Conservation (phyloP, 1,140 invertebrate genomes). For the Pectinophora gossypiella region DNA sequence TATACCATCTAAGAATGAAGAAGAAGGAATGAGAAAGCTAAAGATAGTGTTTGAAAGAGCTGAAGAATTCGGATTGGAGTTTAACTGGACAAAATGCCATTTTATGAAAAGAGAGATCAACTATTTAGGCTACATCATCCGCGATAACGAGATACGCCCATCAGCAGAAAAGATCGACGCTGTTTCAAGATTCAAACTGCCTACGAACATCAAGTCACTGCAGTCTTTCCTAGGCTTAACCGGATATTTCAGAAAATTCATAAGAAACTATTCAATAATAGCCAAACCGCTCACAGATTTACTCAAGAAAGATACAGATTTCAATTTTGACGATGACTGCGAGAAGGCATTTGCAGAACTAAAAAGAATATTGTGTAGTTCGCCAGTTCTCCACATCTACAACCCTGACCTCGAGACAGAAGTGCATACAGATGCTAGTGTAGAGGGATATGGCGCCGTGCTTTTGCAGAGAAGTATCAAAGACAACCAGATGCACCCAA, state of each 20-base stretch:
- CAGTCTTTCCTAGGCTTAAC: slow-evolving; percentile 24
- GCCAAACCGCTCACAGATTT: slow-evolving; percentile 34
- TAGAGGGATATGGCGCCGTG: slow-evolving; percentile 25
- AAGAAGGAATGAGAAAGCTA: slow-evolving; percentile 22
- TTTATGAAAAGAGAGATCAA: slow-evolving; percentile 32
- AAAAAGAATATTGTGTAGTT: slow-evolving; percentile 20
- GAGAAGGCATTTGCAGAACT: slow-evolving; percentile 17
- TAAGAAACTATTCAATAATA: slow-evolving; percentile 35
- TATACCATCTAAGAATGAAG: slow-evolving; percentile 14
- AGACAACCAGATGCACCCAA: slow-evolving; percentile 30
- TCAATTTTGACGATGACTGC: slow-evolving; percentile 16
- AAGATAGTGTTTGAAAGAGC: slow-evolving; percentile 22
- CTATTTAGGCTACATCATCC: slow-evolving; percentile 25
- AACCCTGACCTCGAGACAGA: neutral
- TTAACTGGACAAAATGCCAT: slow-evolving; percentile 31
- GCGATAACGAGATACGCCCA: slow-evolving; percentile 11
- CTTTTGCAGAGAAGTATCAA: slow-evolving; percentile 37
- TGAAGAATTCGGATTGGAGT: slow-evolving; percentile 18
- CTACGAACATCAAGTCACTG: slow-evolving; percentile 22
- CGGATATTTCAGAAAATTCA: slow-evolving; percentile 42
- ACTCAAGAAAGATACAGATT: slow-evolving; percentile 31
- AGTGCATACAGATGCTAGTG: slow-evolving; percentile 9
- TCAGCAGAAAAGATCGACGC: slow-evolving; percentile 15
- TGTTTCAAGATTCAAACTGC: slow-evolving; percentile 23
- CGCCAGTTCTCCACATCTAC: slow-evolving; percentile 16